phyloP scores from a whole-genome alignment of 2,888 invertebrate genomes.

The Drosophila anceps region DNA sequence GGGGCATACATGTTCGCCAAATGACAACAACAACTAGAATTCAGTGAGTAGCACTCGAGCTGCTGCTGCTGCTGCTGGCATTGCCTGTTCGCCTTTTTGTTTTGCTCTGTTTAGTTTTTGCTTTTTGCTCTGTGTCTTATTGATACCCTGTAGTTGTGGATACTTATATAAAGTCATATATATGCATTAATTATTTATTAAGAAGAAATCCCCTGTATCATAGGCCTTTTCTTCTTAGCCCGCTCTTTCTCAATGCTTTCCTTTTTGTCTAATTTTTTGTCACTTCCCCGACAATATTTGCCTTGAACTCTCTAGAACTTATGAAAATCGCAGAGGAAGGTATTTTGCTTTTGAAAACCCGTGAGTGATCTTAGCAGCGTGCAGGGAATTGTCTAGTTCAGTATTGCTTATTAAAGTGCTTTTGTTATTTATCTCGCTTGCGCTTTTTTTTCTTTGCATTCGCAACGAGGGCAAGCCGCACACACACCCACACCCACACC shows the following conservation, averaged over 20 bases:
- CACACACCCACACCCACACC: slow-evolving; percentile 11
- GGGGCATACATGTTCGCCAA: neutral
- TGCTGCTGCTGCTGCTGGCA: slow-evolving; percentile 49
- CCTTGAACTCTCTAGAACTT: neutral
- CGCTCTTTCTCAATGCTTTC: neutral
- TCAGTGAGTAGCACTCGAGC: slow-evolving; percentile 23
- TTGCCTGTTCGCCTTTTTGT: slow-evolving; percentile 40
- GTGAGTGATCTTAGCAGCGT: neutral
- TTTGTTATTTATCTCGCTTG: slow-evolving; percentile 62
- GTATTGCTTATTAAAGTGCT: slow-evolving; percentile 2
- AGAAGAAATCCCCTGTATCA: neutral
- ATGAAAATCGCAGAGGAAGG: neutral
- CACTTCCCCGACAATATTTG: too few species aligned
- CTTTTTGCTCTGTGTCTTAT: slow-evolving; percentile 12
- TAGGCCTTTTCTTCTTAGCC: neutral
- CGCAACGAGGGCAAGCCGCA: slow-evolving; percentile 70
- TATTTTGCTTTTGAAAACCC: neutral
- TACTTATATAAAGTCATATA: neutral
- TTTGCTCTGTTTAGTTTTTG: slow-evolving; percentile 36
- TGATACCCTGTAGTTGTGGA: neutral
- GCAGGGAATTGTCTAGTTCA: slow-evolving; percentile 5
- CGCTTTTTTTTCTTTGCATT: slow-evolving; percentile 68
- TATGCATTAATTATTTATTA: neutral
- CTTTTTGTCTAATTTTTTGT: neutral
- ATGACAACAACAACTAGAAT: slow-evolving; percentile 13